These are phyloP conservation scores for Erpornis zantholeuca DNA, from an alignment of 2,113 vertebrate genomes.

Conservation along the genomic window DNA sequence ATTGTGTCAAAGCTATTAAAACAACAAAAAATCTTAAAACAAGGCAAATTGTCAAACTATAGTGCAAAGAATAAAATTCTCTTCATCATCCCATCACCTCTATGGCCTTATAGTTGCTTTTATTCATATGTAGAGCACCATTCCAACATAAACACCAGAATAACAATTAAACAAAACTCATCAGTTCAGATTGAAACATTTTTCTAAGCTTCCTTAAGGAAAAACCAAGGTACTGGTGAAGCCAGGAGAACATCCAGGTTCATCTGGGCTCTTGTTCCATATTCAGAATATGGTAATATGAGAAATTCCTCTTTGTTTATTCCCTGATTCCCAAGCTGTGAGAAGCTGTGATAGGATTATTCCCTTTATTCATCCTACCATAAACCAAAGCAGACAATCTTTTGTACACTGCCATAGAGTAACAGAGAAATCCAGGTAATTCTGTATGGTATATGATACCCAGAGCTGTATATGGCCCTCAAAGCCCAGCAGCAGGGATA, in stretches of 20 bases:
- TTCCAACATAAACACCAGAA: neutral
- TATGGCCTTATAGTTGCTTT: neutral
- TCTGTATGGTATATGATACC: neutral
- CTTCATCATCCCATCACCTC: neutral
- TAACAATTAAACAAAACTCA: neutral
- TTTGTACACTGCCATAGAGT: neutral
- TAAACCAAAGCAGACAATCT: neutral
- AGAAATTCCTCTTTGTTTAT: neutral
- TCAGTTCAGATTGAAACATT: neutral
- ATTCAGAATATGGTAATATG: neutral
- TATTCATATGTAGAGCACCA: neutral
- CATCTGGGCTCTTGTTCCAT: neutral
- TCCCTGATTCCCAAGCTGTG: neutral
- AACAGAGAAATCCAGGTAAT: neutral
- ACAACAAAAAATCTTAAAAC: neutral
- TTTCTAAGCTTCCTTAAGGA: neutral
- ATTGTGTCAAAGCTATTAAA: neutral
- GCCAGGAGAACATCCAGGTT: neutral
- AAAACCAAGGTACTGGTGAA: neutral
- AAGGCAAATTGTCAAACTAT: neutral
- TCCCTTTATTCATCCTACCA: neutral
- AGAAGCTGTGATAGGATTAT: neutral
- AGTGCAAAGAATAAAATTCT: neutral
- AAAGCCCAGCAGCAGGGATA: neutral
- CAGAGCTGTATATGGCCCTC: neutral